A percentile compares a stretch with the other conserved stretches of the same genome.
Conservation (phyloP, 2,888 invertebrate genomes). For the Leptinotarsa tumamoca region DNA sequence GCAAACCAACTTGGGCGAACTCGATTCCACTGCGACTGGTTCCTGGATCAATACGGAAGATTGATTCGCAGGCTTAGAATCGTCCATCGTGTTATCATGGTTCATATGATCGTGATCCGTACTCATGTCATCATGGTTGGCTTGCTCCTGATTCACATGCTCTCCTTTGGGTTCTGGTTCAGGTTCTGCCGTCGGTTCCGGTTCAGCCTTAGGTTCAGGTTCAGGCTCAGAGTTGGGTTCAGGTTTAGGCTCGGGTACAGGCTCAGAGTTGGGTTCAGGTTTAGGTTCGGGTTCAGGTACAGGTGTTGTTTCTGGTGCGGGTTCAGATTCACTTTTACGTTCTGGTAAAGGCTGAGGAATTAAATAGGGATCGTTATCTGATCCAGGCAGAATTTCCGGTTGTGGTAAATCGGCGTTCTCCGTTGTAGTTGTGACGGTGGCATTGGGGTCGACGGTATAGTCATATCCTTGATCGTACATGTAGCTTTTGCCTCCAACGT, state of each 20-base stretch:
- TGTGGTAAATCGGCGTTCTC: slow-evolving; percentile 30
- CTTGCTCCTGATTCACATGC: slow-evolving; percentile 11
- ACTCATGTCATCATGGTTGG: neutral
- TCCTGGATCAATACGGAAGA: slow-evolving; percentile 6
- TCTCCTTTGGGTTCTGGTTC: slow-evolving; percentile 18
- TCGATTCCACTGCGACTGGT: slow-evolving; percentile 14
- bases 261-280: slow-evolving; percentile 17
- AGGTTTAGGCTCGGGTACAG: slow-evolving; percentile 22
- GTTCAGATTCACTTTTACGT: slow-evolving; percentile 18
- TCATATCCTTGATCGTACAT: slow-evolving; percentile 67
- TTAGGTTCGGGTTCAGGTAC: slow-evolving; percentile 38
- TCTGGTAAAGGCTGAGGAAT: slow-evolving; percentile 45
- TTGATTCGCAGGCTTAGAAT: neutral
- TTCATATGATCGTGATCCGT: slow-evolving; percentile 20
- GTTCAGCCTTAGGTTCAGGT: slow-evolving; percentile 18
- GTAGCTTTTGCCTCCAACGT: slow-evolving; percentile 75
- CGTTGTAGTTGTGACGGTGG: slow-evolving; percentile 27
- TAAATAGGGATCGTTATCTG: slow-evolving; percentile 48
- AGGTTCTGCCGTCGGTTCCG: slow-evolving; percentile 23
- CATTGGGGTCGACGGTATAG: slow-evolving; percentile 42
- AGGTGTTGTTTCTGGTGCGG: slow-evolving; percentile 29
- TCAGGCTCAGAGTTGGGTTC: slow-evolving; percentile 20
- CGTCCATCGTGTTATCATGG: slow-evolving; percentile 5
- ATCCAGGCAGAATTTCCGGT: slow-evolving; percentile 39
- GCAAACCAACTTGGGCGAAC: slow-evolving; percentile 14